A percentile compares a stretch with the other conserved stretches of the same genome.
Conservation (phyloP, 1,140 invertebrate genomes). For the Drosophila santomea region DNA sequence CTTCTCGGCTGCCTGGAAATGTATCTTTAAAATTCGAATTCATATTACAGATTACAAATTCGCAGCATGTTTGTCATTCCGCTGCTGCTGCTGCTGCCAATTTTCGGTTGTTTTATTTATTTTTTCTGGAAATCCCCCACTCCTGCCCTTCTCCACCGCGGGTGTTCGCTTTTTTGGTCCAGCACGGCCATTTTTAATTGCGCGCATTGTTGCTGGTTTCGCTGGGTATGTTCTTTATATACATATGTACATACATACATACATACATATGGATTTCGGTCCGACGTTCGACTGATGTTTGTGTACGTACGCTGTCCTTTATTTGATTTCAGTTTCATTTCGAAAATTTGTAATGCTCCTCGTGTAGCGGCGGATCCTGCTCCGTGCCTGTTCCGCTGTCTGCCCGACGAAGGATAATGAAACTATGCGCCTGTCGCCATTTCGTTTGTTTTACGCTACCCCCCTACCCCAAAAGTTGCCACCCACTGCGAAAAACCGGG, state of each 20-base stretch:
- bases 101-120: constrained; percentile 45
- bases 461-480: neutral
- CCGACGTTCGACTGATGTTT: constrained; percentile 29
- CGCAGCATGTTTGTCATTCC: constrained; percentile 81
- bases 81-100: constrained; percentile 28
- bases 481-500: neutral
- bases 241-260: no score
- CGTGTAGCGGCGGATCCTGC: constrained; percentile 67
- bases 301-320: constrained; percentile 55
- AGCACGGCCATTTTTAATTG: constrained; percentile 76
- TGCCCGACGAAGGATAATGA: constrained; percentile 68
- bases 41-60: constrained; percentile 82
- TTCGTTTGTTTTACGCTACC: constrained; percentile 68
- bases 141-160: neutral
- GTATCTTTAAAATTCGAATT: constrained; percentile 65
- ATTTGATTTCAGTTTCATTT: constrained; percentile 83
- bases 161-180: constrained; percentile 10
- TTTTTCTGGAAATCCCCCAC: constrained; percentile 13
- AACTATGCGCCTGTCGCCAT: constrained; percentile 72
- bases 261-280: constrained; percentile 18
- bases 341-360: constrained; percentile 78
- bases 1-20: constrained; percentile 22
- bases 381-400: constrained; percentile 53
- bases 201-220: constrained; percentile 71
- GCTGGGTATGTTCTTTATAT: constrained; percentile 14